phyloP scores from a whole-genome alignment of 2,888 invertebrate species.

The Hypolimnas misippus region DNA sequence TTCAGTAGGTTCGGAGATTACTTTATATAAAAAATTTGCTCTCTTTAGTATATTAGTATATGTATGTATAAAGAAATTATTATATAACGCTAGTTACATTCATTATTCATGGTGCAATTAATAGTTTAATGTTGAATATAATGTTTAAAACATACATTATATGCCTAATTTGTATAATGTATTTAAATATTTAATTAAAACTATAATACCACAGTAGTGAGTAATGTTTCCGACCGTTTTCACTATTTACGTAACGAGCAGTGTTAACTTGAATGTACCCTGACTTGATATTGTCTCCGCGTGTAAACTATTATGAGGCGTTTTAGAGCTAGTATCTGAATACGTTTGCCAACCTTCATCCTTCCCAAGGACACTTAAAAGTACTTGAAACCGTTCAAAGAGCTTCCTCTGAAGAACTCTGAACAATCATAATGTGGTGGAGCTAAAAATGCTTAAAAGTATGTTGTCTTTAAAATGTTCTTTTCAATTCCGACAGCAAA shows the following conservation, averaged over 20 bases:
- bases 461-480: neutral
- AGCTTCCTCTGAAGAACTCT: neutral
- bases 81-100: too few species aligned
- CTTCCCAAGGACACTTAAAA: slow-evolving; percentile 9
- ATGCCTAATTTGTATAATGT: too few species aligned
- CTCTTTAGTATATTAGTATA: too few species aligned
- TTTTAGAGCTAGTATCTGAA: slow-evolving; percentile 5
- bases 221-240: neutral
- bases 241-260: slow-evolving; percentile 3
- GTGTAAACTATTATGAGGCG: slow-evolving; percentile 9
- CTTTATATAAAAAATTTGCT: too few species aligned
- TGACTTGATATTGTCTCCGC: slow-evolving; percentile 11
- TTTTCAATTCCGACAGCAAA: neutral
- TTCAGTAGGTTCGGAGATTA: too few species aligned
- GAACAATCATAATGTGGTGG: neutral
- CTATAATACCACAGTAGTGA: neutral
- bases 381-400: slow-evolving; percentile 1
- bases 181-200: neutral
- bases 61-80: too few species aligned
- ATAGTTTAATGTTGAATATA: too few species aligned
- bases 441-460: neutral
- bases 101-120: neutral
- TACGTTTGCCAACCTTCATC: slow-evolving; percentile 1
- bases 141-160: too few species aligned
- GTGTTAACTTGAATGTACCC: slow-evolving; percentile 3